Base-by-base conservation (phyloP, 2,113 vertebrate genomes). In the Gymnogyps californianus region DNA sequence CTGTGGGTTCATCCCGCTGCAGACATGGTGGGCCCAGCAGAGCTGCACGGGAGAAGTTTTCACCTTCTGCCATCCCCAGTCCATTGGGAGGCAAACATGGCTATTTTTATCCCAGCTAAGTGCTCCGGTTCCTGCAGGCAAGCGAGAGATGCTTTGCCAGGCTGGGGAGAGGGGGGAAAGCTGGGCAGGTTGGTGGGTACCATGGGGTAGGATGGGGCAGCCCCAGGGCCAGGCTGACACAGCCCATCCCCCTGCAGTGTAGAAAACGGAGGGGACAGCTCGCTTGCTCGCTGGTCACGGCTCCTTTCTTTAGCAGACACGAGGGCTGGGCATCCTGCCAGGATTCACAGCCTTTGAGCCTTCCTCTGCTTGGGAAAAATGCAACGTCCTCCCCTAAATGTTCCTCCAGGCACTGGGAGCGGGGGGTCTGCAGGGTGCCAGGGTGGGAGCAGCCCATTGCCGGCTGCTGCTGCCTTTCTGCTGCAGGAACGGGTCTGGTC, bases 91-190 rank as follows among this genome's bases (percentile, higher is more conserved):
- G 75, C 87, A 91, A 96, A 91, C 66, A 34, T 25, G 54, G 90
- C 82, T 97, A 96, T 97, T 97, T 97, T 97, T 96, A 97, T 96
- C 96, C 75, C 28, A 49, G 95, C 75, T 85, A 95, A 96, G 96
- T 87, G 96, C 87, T 97, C 64, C 80, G 79, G 70, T 75, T 95
- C 67, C 38, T 19, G 90, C 87, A 90, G 86, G 74, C 78, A 59
- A 87, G 75, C 1, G 2, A 82, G 57, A 87, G 70, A 72, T 57
- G 70, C 36, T 79, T 82, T 76, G 36, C 82, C 40, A 87, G 81
- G 34, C 69, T 84, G 75, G n/a, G 31, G 34, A 95, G 52, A 87
- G 21, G 36, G 44, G 36, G 54, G 6, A 76, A 91, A 76, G 29
- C 16, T 69, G 67, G 28, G 66, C 0, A 0, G 20, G 32, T 80